These are phyloP conservation scores for Trichonephila inaurata DNA, from an alignment of 1,140 invertebrate species.

Conservation along the genomic window DNA sequence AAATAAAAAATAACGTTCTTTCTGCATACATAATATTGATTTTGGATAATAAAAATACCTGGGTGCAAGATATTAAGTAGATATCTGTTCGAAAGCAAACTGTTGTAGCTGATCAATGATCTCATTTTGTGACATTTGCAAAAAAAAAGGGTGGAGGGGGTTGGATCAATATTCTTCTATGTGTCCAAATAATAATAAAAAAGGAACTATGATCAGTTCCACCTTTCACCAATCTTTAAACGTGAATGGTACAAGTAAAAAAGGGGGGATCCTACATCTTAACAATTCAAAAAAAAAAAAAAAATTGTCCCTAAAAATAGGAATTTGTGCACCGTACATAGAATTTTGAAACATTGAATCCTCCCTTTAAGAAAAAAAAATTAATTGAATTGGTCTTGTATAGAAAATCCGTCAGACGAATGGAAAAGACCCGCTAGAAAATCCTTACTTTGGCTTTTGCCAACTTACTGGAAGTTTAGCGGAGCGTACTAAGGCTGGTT, in stretches of 20 bases:
- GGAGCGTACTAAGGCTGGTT: conserved; percentile 34
- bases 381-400: conserved; percentile 34
- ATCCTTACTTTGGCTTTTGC: conserved; percentile 40
- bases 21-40: background rate
- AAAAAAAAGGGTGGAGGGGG: background rate
- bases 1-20: too few relatives aligned
- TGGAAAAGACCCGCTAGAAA: background rate
- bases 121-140: background rate
- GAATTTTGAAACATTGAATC: background rate
- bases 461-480: conserved; percentile 58
- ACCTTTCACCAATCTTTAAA: conserved; percentile 2
- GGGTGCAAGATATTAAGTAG: background rate
- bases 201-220: background rate
- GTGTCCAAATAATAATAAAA: background rate
- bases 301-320: background rate
- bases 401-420: background rate
- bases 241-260: background rate
- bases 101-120: background rate
- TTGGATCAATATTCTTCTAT: background rate
- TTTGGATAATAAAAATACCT: background rate
- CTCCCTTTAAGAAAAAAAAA: conserved; percentile 16
- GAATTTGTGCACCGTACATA: background rate
- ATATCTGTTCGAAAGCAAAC: background rate
- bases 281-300: background rate
- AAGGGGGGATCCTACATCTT: background rate